phyloP scores from a whole-genome alignment of 2,888 invertebrate genomes.

The Hybos culiciformis region DNA sequence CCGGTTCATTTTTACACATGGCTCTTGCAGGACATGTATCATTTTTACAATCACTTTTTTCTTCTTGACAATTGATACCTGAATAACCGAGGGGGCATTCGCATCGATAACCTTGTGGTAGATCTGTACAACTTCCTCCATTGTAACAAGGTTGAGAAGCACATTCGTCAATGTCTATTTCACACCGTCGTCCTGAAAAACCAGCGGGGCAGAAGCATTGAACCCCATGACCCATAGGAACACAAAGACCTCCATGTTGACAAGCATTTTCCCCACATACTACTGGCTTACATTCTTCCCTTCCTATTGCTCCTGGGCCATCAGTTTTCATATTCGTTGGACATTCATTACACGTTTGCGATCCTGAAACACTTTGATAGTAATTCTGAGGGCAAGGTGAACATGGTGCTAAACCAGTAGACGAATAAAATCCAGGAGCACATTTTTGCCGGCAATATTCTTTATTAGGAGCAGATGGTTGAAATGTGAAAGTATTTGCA shows the following conservation, averaged over 20 bases:
- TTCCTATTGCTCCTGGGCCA: conserved; percentile 59
- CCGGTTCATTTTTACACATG: conserved; percentile 93
- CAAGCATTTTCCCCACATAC: conserved; percentile 79
- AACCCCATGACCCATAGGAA: conserved; percentile 75
- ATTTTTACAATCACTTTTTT: conserved; percentile 73
- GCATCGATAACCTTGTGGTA: conserved; percentile 85
- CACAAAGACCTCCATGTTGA: conserved; percentile 81
- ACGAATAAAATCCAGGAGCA: conserved; percentile 77
- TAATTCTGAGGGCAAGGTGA: conserved; percentile 84
- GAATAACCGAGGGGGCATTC: conserved; percentile 76
- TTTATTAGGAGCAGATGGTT: conserved; percentile 74
- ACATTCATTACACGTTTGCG: conserved; percentile 78
- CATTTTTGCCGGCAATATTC: conserved; percentile 80
- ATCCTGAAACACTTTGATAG: conserved; percentile 75
- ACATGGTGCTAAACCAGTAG: conserved; percentile 87
- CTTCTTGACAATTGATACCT: conserved; percentile 91
- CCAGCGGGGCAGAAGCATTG: conserved; percentile 92
- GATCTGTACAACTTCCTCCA: conserved; percentile 79
- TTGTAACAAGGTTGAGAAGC: conserved; percentile 89
- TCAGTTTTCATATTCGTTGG: conserved; percentile 82
- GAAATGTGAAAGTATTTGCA: conserved; percentile 76
- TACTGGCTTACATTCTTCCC: conserved; percentile 76
- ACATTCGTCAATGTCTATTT: conserved; percentile 91
- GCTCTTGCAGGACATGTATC: conserved; percentile 90
- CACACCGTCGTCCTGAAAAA: conserved; percentile 84